Evolutionary conservation across 1,140 invertebrate species (phyloP).

Genomic region (Maconellicoccus hirsutus): DNA sequence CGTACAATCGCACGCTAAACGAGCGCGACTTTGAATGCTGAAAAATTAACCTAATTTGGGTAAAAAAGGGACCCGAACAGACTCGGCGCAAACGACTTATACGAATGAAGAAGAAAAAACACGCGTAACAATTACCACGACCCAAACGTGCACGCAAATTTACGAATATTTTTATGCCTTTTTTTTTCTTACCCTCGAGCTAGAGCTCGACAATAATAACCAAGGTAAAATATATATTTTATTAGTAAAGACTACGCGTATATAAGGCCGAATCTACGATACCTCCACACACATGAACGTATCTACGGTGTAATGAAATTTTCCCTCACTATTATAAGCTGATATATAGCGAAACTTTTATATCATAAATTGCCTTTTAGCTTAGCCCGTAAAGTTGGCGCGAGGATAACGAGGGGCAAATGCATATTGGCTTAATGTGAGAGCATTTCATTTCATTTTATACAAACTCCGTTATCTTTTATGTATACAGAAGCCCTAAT

Average conservation of each 20-base stretch:
- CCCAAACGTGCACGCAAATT: too few species aligned
- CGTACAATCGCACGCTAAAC: too few species aligned
- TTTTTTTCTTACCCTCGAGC: background rate
- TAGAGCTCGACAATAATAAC: too few species aligned
- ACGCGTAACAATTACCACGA: too few species aligned
- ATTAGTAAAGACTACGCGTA: background rate
- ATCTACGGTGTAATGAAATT: conserved; percentile 2
- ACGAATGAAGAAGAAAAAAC: background rate
- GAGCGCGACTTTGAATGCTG: too few species aligned
- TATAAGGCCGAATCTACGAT: background rate
- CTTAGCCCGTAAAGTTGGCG: background rate
- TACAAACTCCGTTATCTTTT: conserved; percentile 9
- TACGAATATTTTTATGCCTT: too few species aligned
- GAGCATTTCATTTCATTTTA: conserved; percentile 9
- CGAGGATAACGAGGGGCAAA: background rate
- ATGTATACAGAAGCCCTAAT: conserved; percentile 8
- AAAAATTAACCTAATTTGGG: too few species aligned
- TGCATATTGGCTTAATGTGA: conserved; percentile 8
- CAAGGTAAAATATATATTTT: background rate
- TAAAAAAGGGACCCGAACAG: background rate
- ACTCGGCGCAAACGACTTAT: background rate
- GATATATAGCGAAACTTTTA: background rate
- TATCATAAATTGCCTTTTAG: conserved; percentile 9
- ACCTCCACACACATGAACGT: too few species aligned
- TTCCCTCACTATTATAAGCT: background rate